These are phyloP conservation scores for Pelodiscus sinensis DNA, from an alignment of 2,113 vertebrate genomes.

Conservation along the genomic window DNA sequence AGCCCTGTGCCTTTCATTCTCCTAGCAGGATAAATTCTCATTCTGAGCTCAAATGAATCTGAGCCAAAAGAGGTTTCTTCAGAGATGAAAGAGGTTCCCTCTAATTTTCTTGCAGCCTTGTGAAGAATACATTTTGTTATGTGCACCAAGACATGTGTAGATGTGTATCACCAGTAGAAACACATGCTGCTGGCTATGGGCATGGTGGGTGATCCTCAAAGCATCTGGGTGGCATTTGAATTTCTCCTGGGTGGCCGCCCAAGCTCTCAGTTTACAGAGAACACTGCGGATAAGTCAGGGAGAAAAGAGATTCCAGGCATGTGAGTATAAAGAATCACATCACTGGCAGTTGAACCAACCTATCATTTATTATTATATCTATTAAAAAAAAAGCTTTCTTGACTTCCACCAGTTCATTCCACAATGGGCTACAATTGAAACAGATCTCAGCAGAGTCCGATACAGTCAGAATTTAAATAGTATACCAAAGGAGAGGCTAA, in stretches of 20 bases:
- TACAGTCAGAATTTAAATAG: conserved; percentile 3
- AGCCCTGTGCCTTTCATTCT: not conserved
- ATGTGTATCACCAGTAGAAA: no score
- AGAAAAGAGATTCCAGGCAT: not conserved
- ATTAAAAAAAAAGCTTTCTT: not conserved
- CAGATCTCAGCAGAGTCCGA: conserved; percentile 17
- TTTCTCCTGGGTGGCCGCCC: no score
- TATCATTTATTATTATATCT: not conserved
- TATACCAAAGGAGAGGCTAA: conserved; percentile 33
- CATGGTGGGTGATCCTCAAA: no score
- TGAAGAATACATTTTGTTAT: no score
- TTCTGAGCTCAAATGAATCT: not conserved
- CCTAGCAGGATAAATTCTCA: not conserved
- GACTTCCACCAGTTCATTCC: conserved; percentile 25
- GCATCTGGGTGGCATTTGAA: no score
- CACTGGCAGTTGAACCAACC: not conserved
- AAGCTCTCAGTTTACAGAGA: no score
- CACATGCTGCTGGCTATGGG: no score
- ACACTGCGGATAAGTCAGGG: not conserved
- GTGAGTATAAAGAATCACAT: not conserved
- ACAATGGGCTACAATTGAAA: conserved; percentile 40
- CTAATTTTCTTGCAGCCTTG: no score
- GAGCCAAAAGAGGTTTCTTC: not conserved
- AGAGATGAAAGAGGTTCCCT: not conserved
- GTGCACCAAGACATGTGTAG: no score